Evolutionary conservation across 53 echinoderm and acorn worm genomes (phyloP).

Genomic region (Actinopyga echinites): DNA sequence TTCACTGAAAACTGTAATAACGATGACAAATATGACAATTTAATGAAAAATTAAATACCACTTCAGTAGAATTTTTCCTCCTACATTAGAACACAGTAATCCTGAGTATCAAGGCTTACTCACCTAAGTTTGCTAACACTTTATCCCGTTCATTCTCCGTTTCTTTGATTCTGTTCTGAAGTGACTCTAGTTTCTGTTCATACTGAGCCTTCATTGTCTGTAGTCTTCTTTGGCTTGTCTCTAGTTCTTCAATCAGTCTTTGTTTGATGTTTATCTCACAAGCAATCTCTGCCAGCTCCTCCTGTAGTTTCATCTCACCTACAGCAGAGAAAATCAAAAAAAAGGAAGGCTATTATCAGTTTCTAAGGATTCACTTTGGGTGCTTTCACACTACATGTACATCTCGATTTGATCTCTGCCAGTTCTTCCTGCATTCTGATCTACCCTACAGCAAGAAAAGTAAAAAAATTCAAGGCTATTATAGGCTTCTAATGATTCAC

Average conservation of each 20-base stretch:
- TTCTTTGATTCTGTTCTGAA: constrained; percentile 84
- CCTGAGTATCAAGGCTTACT: constrained; percentile 2
- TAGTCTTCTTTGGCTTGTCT: constrained; percentile 81
- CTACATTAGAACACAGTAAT: too few relatives aligned
- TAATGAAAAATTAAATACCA: too few relatives aligned
- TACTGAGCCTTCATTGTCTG: constrained; percentile 92
- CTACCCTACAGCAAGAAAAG: too few relatives aligned
- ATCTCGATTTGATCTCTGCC: constrained; percentile 55
- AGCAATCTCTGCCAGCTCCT: constrained; percentile 87
- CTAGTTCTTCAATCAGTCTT: constrained; percentile 87
- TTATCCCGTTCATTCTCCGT: constrained; percentile 90
- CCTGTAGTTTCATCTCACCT: constrained; percentile 80
- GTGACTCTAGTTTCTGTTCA: constrained; percentile 77
- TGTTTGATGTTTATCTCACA: constrained; percentile 99
- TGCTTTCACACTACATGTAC: neutral
- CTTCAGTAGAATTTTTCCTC: too few relatives aligned
- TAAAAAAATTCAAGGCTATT: too few relatives aligned
- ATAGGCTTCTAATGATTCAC: too few relatives aligned
- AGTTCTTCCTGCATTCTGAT: too few relatives aligned
- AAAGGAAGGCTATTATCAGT: too few relatives aligned
- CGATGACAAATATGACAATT: too few relatives aligned
- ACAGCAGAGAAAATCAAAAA: neutral
- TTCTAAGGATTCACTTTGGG: neutral
- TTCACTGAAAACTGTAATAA: too few relatives aligned
- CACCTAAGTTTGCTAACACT: constrained; percentile 83